Evolutionary conservation across 2,113 vertebrate species (phyloP), one percentile per base, ranked within the genome.

Genomic region (Aegotheles bennettii): DNA sequence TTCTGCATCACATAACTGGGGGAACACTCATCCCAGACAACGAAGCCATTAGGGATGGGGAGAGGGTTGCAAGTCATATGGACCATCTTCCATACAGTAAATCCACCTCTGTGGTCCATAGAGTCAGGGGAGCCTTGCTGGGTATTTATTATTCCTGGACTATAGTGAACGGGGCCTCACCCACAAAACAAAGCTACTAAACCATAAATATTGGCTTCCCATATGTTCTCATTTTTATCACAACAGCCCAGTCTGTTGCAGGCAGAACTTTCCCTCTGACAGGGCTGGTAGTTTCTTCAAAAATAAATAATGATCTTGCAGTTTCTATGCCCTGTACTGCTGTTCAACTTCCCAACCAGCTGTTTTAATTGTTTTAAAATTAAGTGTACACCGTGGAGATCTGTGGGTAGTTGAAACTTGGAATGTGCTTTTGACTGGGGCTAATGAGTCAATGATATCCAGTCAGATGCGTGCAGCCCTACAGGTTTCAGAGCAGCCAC

Each of bases 321-420:
- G 38, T 29, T 64, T 70, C 43, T 56, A 42, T 87, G 78, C 68
- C 89, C 87, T 94, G 53, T 67, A 91, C 88, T 59, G 89, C 93
- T 94, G 45, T 63, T 87, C 90, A 73, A 26, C 68, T 85, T 93
- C 73, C 71, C 68, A 81, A 29, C 74, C 95, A 95, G 61, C 96
- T 97, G 96, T 92, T 96, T 93, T 94, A 96, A 95, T 86, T 96
- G 94, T 84, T 94, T 94, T 87, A 92, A 87, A 96, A 96, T 93
- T 89, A 92, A 71, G 26, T 26, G 60, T 77, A 59, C n/a, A 47
- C 76, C 59, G 26, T 56, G 45, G 95, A 97, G 79, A 91, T 85
- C 84, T 78, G 59, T 93, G 86, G 78, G 71, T 83, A 89, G 64
- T 24, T 60, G 73, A 87, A 90, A 83, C 16, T 57, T 78, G 33